Evolutionary conservation across 37 sponge, comb jelly and placozoan species (phyloP), one percentile per base, ranked within the genome.

Genomic region (Oscarella lobularis): DNA sequence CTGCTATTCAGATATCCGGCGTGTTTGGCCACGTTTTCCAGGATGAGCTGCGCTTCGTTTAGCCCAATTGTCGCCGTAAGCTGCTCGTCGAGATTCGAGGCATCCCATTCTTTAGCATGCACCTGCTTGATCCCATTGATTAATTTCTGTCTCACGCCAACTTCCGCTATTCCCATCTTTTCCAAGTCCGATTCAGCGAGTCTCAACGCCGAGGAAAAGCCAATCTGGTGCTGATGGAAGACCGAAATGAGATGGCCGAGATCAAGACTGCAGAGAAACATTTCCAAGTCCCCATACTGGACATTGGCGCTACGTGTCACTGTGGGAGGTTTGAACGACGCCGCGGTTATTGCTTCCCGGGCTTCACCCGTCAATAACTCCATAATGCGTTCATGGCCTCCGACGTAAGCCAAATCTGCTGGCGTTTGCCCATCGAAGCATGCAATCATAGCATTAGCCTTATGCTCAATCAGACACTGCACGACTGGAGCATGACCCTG

Each of bases 191-290:
- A 36, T 39, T 83, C 81, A 20, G 72, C 81, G 82, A 83, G 77
- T 38, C 79, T 81, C 20, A 88, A 75, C 38, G 84, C 77, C 35
- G 74, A 74, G 2, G 67, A 35, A 76, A 88, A 88, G 36, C 76
- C 76, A 3, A 88, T 40, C 31, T 67, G 39, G 66, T 80, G 75
- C 27, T 66, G 81, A 39, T 81, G 76, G 76, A 86, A 86, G 31
- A 86, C 39, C 1, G 82, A 67, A 34, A 85, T 75, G 30, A 89
- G 76, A 39, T 74, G 38, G 2, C 80, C 74, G 39, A 89, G 83
- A 32, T 84, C 82, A 68, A 74, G 41, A 33, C 85, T 80, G 29
- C 75, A 72, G 36, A 89, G 80, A 67, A 89, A 89, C 39, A 89
- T 67, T 33, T 89, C 89, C 34, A 89, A 37, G 39, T 89, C 89